These are phyloP conservation scores for Phrynocephalus vlangalii DNA, from an alignment of 2,797 vertebrate species.

Conservation along the genomic window DNA sequence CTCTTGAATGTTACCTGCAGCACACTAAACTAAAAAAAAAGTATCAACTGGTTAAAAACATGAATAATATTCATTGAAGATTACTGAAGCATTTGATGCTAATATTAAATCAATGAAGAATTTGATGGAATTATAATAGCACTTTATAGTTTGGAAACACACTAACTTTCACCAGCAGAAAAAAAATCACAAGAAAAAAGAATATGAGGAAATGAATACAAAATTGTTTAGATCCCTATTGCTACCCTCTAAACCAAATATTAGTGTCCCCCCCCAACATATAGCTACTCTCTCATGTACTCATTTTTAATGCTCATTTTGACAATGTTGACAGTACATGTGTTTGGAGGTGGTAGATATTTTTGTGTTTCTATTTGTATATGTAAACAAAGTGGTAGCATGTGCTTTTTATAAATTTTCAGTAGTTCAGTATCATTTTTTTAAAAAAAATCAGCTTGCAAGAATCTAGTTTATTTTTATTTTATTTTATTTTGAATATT, in stretches of 20 bases:
- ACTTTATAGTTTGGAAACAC: neutral
- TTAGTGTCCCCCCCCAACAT: neutral
- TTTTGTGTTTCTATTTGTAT: neutral
- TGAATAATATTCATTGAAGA: neutral
- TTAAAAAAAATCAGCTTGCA: constrained; percentile 4
- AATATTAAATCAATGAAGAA: neutral
- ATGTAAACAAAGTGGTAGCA: neutral
- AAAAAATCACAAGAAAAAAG: constrained; percentile 4
- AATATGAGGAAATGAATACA: constrained; percentile 1
- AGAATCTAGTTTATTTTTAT: neutral
- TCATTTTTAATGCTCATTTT: neutral
- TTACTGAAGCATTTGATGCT: neutral
- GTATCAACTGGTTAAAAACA: neutral
- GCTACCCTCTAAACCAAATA: constrained; percentile 6
- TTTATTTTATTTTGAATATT: too few species aligned
- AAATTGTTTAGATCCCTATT: neutral
- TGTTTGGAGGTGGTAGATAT: neutral
- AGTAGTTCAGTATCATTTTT: neutral
- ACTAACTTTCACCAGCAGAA: neutral
- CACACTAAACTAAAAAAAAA: neutral
- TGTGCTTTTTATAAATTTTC: neutral
- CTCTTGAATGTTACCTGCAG: neutral
- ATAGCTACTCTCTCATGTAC: neutral
- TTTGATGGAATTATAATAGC: neutral
- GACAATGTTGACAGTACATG: neutral